Percentiles rank a stretch among this genome's conserved stretches.
phyloP scores from a whole-genome alignment of 2,797 vertebrate genomes.

The Pitangus sulphuratus region DNA sequence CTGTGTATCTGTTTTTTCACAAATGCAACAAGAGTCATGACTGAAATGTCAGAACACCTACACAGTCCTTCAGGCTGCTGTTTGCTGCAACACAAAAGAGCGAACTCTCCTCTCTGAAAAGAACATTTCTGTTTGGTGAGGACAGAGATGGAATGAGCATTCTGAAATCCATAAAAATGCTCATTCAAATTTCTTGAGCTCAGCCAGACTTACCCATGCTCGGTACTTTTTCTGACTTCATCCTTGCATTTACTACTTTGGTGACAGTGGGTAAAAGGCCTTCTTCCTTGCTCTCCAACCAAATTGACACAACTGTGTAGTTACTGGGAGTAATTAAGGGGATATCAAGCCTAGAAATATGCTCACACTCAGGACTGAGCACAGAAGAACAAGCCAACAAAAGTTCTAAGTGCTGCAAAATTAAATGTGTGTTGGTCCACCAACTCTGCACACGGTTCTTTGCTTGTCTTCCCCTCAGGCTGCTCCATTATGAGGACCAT shows the following conservation, averaged over 20 bases:
- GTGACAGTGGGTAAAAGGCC: neutral
- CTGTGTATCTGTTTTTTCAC: neutral
- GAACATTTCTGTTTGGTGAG: neutral
- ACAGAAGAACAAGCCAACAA: neutral
- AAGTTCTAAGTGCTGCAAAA: neutral
- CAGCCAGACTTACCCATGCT: neutral
- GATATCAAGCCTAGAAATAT: neutral
- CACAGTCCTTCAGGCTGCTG: constrained; percentile 30
- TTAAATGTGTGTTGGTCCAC: neutral
- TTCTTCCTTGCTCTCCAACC: neutral
- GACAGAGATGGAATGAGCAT: neutral
- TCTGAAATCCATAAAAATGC: neutral
- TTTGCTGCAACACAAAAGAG: neutral
- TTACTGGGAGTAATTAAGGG: neutral
- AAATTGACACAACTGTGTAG: neutral
- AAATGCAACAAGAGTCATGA: neutral
- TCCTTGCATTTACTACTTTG: neutral
- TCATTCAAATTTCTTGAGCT: neutral
- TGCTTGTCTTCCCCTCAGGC: neutral
- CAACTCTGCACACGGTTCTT: neutral
- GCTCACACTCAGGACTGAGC: neutral
- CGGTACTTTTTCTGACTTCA: neutral
- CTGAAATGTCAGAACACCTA: constrained; percentile 49
- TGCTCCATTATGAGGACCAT: neutral
- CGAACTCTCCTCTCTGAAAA: neutral